Base-by-base conservation (phyloP, 2,888 invertebrate species). In the Meteorus cinctellus region DNA sequence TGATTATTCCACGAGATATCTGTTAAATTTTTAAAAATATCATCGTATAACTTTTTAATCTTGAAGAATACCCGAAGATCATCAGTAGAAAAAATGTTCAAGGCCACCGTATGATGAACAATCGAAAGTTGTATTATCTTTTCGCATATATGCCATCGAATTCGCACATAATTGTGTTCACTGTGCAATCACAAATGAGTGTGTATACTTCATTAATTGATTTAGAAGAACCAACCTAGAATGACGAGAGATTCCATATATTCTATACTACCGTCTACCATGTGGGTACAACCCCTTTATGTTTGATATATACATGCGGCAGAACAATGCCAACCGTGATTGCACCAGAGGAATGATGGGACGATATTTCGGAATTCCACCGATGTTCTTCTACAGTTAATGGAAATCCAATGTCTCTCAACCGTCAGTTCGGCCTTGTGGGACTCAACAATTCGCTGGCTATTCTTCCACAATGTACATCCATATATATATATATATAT, bases 291-390 rank as follows among this genome's bases (percentile, higher is more conserved):
- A 74, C 12, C 8, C 41, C 41, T 2, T 10, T 41, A 41, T 41
- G 8, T 41, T 12, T 10, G 8, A 41, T 41, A 12, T 41, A 41
- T 45, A 63, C 51, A 48, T 63, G 74, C 51, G 70, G 69, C 65
- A 76, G 74, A 73, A 81, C 78, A 79, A 79, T 79, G 62, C 68
- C 63, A 65, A 6, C 55, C 70, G 66, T 81, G 78, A 81, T 81
- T 81, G 75, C 59, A 63, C 31, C 31, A 12, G 34, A 59, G 55
- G 67, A 73, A 74, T 74, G 67, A 70, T 65, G 59, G 59, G 66
- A 74, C 51, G 70, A 70, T 73, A 77, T 74, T 77, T 71, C 12
- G 60, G 62, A 74, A 77, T 74, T 74, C 67, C 69, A 59, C 24
- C n/a, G 45, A 63, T 70, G 65, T 68, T 74, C 73, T 74, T 69